These are phyloP conservation scores for Bembecia ichneumoniformis DNA, from an alignment of 2,888 invertebrate species.

Conservation along the genomic window DNA sequence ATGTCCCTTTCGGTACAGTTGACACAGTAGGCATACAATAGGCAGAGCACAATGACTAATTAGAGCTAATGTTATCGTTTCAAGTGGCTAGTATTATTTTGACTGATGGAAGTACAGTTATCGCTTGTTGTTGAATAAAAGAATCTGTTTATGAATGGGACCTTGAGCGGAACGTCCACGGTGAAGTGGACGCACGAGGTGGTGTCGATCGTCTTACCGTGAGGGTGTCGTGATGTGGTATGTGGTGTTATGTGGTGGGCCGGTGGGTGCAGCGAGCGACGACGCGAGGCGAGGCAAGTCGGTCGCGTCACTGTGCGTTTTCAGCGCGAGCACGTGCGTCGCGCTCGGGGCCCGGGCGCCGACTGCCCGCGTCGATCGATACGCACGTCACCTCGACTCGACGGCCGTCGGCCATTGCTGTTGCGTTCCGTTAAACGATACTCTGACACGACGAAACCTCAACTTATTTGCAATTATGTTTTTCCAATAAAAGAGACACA, in stretches of 20 bases:
- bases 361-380: conserved; percentile 66
- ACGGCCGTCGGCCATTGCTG: conserved; percentile 37
- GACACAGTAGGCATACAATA: too few relatives aligned
- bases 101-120: too few relatives aligned
- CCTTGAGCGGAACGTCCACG: background rate
- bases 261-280: conserved; percentile 6
- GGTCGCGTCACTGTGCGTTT: conserved; percentile 4
- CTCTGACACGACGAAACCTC: too few relatives aligned
- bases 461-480: too few relatives aligned
- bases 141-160: background rate
- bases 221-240: background rate
- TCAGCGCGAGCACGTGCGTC: conserved; percentile 29
- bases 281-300: conserved; percentile 18
- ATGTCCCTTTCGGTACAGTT: too few relatives aligned
- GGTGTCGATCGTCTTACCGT: background rate
- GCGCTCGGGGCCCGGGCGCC: conserved; percentile 53
- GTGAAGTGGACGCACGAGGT: too few relatives aligned
- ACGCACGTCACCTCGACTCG: conserved; percentile 10
- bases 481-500: too few relatives aligned
- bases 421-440: conserved; percentile 45
- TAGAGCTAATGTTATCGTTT: too few relatives aligned
- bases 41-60: too few relatives aligned
- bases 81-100: too few relatives aligned
- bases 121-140: too few relatives aligned
- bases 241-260: conserved; percentile 3